Conservation (phyloP, 1,140 invertebrate genomes). For the Palaemon carinicauda region DNA sequence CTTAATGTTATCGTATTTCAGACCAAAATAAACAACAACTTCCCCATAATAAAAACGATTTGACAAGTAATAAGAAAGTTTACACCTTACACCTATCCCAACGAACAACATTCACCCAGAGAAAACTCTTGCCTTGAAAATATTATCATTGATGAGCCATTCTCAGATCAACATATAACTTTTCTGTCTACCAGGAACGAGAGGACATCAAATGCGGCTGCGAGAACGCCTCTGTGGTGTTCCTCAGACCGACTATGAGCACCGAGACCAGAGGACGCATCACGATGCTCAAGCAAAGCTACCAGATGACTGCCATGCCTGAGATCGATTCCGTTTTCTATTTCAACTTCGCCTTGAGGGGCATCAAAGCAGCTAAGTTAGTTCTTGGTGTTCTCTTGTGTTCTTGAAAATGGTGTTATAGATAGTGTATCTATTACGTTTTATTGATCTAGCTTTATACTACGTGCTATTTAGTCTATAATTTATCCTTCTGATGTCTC, state of each 20-base stretch:
- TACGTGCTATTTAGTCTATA: no score
- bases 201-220: conserved; percentile 64
- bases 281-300: conserved; percentile 73
- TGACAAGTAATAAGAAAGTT: no score
- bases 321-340: conserved; percentile 83
- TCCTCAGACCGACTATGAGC: conserved; percentile 71
- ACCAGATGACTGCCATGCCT: conserved; percentile 74
- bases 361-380: conserved; percentile 79
- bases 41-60: no score
- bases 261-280: conserved; percentile 71
- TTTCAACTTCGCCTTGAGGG: conserved; percentile 80
- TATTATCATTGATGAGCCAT: neutral
- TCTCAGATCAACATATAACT: neutral
- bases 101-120: no score
- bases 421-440: no score
- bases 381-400: conserved; percentile 53
- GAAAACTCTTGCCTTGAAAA: no score
- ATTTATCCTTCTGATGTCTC: neutral
- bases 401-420: no score
- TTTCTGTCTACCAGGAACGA: neutral
- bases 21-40: no score
- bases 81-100: no score
- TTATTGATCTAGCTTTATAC: no score
- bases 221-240: conserved; percentile 75
- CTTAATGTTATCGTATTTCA: no score